A percentile compares a stretch with the other conserved stretches of the same genome.
phyloP scores from a whole-genome alignment of 2,113 vertebrate species.

The Rhynchomys soricoides region DNA sequence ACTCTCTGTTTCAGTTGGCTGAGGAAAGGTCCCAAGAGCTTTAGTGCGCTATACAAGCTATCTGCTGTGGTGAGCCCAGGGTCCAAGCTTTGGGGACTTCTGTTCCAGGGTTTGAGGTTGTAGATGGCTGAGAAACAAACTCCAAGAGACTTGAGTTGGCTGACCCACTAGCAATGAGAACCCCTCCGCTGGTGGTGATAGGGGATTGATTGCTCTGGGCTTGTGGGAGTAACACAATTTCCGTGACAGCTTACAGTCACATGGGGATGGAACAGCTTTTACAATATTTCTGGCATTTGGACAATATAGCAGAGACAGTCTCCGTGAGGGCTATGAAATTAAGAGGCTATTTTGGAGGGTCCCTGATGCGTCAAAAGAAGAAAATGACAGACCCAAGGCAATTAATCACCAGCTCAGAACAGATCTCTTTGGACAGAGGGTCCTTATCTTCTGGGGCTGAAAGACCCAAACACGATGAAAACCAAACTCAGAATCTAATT shows the following conservation, averaged over 20 bases:
- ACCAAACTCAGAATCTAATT: neutral
- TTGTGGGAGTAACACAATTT: neutral
- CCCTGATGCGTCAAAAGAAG: neutral
- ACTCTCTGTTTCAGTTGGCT: neutral
- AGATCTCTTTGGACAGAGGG: neutral
- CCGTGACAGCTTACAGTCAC: neutral
- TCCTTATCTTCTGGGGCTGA: neutral
- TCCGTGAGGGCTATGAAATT: neutral
- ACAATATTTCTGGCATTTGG: neutral
- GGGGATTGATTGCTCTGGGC: neutral
- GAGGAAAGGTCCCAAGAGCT: no score
- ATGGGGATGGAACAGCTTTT: neutral
- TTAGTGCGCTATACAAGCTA: neutral
- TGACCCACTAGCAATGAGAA: neutral
- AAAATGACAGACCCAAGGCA: neutral
- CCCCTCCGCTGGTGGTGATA: accelerated
- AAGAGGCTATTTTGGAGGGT: slow-evolving; percentile 5
- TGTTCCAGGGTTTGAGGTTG: neutral
- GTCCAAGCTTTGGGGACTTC: neutral
- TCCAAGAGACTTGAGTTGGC: neutral
- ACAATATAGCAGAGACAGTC: neutral
- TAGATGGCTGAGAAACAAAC: neutral
- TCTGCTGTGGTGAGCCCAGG: neutral
- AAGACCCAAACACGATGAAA: neutral
- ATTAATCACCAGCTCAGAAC: slow-evolving; percentile 9